Evolutionary conservation across 1,140 invertebrate species (phyloP).

Genomic region (Sminthurinus signatus): DNA sequence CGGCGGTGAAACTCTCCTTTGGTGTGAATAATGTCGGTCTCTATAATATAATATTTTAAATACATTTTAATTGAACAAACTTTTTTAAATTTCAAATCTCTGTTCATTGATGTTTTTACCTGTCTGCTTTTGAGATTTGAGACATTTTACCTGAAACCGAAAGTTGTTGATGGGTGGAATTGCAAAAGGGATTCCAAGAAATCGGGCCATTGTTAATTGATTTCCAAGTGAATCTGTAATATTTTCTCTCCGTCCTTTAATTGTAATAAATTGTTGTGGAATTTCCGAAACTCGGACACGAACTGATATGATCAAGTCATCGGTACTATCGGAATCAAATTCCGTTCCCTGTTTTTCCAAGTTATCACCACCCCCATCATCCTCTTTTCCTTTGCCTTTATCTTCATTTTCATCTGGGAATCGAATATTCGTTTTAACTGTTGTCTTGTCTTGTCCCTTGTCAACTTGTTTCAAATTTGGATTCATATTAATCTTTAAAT

Average conservation of each 20-base stretch:
- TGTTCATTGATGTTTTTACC: background rate
- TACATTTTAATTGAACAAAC: background rate
- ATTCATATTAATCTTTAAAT: too few relatives aligned
- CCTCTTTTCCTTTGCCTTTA: too few relatives aligned
- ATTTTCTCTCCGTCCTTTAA: conserved; percentile 13
- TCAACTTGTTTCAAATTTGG: too few relatives aligned
- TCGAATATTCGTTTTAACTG: too few relatives aligned
- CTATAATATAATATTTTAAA: background rate
- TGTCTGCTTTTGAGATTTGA: background rate
- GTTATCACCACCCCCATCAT: too few relatives aligned
- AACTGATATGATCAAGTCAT: too few relatives aligned
- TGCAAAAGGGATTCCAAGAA: conserved; percentile 23
- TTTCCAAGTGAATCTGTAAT: conserved; percentile 10
- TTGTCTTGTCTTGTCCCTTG: too few relatives aligned
- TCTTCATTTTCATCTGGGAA: too few relatives aligned
- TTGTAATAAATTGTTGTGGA: conserved; percentile 16
- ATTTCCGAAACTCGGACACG: conserved; percentile 6
- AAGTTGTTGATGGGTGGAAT: conserved; percentile 13
- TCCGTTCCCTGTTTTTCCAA: too few relatives aligned
- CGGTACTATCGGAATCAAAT: too few relatives aligned
- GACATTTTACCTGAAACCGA: conserved; percentile 24
- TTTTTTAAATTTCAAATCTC: background rate
- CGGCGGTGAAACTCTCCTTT: conserved; percentile 17
- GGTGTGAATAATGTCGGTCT: conserved; percentile 21
- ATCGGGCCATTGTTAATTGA: background rate